Evolutionary conservation across 2,797 vertebrate genomes (phyloP).

Genomic region (Psittacula derbiana): DNA sequence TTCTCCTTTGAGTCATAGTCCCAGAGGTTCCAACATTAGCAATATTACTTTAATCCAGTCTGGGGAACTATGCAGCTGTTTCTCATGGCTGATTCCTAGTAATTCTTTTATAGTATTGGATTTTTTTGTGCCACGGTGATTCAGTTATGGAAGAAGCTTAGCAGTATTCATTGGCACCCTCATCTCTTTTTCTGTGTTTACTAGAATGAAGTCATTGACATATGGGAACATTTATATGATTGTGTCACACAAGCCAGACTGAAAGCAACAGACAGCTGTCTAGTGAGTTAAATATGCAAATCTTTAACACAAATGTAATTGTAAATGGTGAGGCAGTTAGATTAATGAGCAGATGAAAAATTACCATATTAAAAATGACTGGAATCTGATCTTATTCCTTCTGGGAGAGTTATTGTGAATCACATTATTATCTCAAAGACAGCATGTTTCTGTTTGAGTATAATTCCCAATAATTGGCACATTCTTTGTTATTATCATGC

Average conservation of each 20-base stretch:
- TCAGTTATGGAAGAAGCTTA: constrained; percentile 47
- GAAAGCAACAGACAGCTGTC: constrained; percentile 24
- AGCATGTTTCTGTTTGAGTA: neutral
- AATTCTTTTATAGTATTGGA: constrained; percentile 27
- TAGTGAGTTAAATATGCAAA: neutral
- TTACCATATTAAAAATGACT: neutral
- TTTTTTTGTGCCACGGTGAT: constrained; percentile 34
- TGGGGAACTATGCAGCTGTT: constrained; percentile 20
- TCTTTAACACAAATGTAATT: neutral
- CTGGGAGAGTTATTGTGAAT: neutral
- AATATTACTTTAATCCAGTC: neutral
- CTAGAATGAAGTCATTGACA: constrained; percentile 69
- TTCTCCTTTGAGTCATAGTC: constrained; percentile 34
- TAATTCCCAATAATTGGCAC: neutral
- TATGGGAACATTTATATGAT: constrained; percentile 57
- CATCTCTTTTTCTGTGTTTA: constrained; percentile 42
- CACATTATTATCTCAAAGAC: neutral
- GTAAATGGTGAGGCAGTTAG: neutral
- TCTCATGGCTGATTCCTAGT: constrained; percentile 34
- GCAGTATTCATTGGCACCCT: constrained; percentile 42
- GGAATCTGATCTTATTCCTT: constrained; percentile 4
- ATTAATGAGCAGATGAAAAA: neutral
- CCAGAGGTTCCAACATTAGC: constrained; percentile 8
- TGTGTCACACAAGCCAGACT: constrained; percentile 38
- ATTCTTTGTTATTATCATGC: neutral